Percentiles rank a stretch among this genome's conserved stretches.
Conservation (phyloP, 2,888 invertebrate species). For the Andrena flavipes region DNA sequence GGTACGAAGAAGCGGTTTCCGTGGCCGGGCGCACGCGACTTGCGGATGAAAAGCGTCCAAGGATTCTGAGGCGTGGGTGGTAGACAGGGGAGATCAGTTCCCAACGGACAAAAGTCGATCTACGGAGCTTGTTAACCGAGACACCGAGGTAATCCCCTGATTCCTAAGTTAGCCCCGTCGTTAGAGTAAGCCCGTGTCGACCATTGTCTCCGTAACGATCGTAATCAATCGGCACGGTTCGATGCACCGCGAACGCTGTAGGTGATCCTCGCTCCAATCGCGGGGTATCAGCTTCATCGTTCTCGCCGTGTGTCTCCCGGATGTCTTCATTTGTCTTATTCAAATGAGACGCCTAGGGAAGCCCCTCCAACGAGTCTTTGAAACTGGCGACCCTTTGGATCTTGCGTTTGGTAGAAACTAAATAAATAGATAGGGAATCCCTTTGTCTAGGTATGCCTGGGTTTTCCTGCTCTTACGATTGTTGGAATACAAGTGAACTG, state of each 20-base stretch:
- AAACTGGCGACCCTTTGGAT: not conserved
- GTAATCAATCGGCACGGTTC: slow-evolving; percentile 79
- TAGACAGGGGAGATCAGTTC: slow-evolving; percentile 68
- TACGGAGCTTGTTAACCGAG: slow-evolving; percentile 66
- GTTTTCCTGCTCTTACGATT: not conserved
- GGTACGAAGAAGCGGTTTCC: slow-evolving; percentile 55
- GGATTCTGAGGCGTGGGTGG: slow-evolving; percentile 60
- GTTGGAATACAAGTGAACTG: not conserved
- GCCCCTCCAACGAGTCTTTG: slow-evolving; percentile 21
- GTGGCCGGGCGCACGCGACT: slow-evolving; percentile 59
- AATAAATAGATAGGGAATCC: not conserved
- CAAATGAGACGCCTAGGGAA: slow-evolving; percentile 69
- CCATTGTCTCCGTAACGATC: slow-evolving; percentile 81
- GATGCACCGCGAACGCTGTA: slow-evolving; percentile 63
- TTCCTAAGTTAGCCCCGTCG: slow-evolving; percentile 72
- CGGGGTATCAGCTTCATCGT: slow-evolving; percentile 68
- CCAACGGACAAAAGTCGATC: slow-evolving; percentile 71
- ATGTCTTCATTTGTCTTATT: slow-evolving; percentile 82
- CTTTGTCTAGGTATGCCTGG: not conserved
- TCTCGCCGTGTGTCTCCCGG: slow-evolving; percentile 66
- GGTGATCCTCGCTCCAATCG: slow-evolving; percentile 66
- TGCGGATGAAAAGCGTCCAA: slow-evolving; percentile 54
- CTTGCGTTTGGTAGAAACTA: not conserved
- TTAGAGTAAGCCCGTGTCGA: slow-evolving; percentile 74
- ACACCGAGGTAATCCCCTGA: slow-evolving; percentile 69